Evolutionary conservation across 2,888 invertebrate genomes (phyloP).

Genomic region (Axea sp.): DNA sequence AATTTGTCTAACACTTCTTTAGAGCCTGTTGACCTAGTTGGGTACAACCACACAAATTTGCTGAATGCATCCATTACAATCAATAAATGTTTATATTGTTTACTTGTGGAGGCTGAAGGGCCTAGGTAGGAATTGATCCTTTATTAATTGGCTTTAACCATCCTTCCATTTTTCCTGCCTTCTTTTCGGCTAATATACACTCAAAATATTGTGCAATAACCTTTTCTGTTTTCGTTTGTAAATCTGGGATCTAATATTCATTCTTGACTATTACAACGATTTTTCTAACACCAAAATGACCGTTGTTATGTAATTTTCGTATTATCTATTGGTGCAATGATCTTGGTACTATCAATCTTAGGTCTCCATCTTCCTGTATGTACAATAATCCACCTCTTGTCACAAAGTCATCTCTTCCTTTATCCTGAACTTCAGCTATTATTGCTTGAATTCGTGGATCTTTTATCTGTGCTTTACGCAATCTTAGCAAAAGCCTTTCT

Average conservation of each 20-base stretch:
- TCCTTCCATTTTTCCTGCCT: no score
- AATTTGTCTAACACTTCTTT: no score
- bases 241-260: neutral
- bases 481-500: constrained; percentile 7
- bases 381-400: neutral
- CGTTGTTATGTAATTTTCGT: neutral
- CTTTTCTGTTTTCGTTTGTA: neutral
- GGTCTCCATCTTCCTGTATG: neutral
- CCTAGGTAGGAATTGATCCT: no score
- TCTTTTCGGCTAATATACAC: no score
- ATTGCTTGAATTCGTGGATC: constrained; percentile 27
- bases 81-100: no score
- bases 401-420: neutral
- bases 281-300: neutral
- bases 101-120: no score
- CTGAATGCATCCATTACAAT: no score
- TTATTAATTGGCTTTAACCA: no score
- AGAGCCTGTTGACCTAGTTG: no score
- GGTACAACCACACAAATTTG: no score
- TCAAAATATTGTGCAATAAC: neutral
- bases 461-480: constrained; percentile 25
- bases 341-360: neutral
- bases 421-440: neutral
- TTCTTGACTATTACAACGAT: neutral
- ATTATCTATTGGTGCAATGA: neutral